These are phyloP conservation scores for Nothobranchius furzeri DNA, from an alignment of 2,113 vertebrate species.

Conservation along the genomic window DNA sequence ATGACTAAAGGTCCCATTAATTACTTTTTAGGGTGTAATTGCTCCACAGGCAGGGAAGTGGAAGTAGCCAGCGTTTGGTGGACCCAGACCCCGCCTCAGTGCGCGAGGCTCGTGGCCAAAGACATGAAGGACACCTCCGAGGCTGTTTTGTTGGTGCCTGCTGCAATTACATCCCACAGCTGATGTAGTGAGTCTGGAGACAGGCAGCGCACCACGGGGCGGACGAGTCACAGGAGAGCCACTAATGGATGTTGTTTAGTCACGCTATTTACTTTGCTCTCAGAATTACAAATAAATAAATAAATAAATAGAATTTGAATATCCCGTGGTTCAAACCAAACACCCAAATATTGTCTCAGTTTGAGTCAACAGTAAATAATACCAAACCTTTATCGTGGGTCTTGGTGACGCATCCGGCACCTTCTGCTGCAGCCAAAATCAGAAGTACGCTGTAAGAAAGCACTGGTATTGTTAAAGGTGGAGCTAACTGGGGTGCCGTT, in stretches of 20 bases:
- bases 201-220: conserved; percentile 41
- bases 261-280: conserved; percentile 11
- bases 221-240: conserved; percentile 43
- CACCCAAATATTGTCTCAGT: no score
- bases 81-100: conserved; percentile 56
- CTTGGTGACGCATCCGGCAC: neutral
- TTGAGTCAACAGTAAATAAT: neutral
- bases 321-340: neutral
- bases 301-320: neutral
- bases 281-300: neutral
- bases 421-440: neutral
- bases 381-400: neutral
- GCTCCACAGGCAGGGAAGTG: conserved; percentile 63
- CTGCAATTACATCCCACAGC: conserved; percentile 74
- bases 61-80: conserved; percentile 49
- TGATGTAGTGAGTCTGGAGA: conserved; percentile 56
- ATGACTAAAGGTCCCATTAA: no score
- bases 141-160: conserved; percentile 70
- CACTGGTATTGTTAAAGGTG: neutral
- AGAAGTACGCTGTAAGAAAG: neutral
- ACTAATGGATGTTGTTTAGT: conserved; percentile 44
- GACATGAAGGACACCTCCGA: conserved; percentile 68
- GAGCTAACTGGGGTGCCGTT: no score
- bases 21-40: conserved; percentile 48
- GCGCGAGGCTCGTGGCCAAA: conserved; percentile 64